A percentile compares a stretch with the other conserved stretches of the same genome.
These are phyloP conservation scores for Cataglyphis albicans DNA, from an alignment of 2,888 invertebrate species.

Conservation along the genomic window DNA sequence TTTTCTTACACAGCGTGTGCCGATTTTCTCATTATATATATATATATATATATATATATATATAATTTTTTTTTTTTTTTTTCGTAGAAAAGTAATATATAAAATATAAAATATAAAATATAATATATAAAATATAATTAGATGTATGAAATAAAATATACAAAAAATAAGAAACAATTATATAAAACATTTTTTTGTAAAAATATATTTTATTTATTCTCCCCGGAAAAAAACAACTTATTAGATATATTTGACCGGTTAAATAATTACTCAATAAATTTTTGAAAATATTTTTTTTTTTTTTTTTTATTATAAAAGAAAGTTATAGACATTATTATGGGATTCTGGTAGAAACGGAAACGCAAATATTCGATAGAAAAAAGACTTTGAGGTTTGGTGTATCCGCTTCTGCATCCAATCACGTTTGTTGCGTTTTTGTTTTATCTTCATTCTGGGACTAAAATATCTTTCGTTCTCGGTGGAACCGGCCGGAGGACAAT, in stretches of 20 bases:
- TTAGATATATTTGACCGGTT: not conserved
- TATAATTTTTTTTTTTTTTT: not conserved
- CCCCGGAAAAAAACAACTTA: not conserved
- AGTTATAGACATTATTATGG: not conserved
- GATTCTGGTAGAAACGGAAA: slow-evolving; percentile 2
- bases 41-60: not conserved
- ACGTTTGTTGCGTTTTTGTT: slow-evolving; percentile 22
- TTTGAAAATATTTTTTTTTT: not conserved
- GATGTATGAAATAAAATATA: not conserved
- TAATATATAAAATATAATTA: not conserved
- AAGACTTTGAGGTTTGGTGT: not conserved
- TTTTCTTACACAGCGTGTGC: not conserved
- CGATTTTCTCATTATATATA: not conserved
- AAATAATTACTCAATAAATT: slow-evolving; percentile 1
- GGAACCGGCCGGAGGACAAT: slow-evolving; percentile 33
- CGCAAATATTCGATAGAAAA: not conserved
- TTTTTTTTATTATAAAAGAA: not conserved
- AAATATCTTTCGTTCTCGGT: slow-evolving; percentile 45
- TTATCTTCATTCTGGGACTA: slow-evolving; percentile 29
- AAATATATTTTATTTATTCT: not conserved
- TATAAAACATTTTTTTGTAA: not conserved
- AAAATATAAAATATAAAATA: too few species aligned
- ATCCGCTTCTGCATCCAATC: slow-evolving; percentile 27
- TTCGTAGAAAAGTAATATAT: not conserved
- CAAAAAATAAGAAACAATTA: not conserved